These are phyloP conservation scores for Loriculus beryllinus DNA, from an alignment of 2,797 vertebrate species.

Conservation along the genomic window DNA sequence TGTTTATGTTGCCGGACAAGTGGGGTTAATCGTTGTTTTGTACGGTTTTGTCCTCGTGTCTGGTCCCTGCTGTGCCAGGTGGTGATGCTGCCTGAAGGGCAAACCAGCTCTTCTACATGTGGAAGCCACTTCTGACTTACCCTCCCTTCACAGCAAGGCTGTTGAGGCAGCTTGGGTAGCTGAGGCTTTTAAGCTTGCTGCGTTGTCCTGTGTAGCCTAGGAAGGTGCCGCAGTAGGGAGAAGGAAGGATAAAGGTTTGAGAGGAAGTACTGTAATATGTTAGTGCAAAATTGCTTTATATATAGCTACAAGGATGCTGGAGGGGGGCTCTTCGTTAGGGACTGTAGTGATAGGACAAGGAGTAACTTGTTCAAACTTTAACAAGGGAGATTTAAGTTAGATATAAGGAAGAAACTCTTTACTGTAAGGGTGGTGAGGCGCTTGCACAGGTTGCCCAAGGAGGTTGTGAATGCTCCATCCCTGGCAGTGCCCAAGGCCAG, in stretches of 20 bases:
- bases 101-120: rapidly evolving
- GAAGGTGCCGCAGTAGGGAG: background rate
- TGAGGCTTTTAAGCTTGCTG: rapidly evolving
- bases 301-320: background rate
- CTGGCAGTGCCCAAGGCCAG: background rate
- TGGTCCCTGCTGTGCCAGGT: rapidly evolving
- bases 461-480: background rate
- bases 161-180: background rate
- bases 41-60: rapidly evolving
- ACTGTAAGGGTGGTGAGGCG: background rate
- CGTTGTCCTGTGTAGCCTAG: rapidly evolving
- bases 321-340: background rate
- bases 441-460: background rate
- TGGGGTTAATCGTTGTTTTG: rapidly evolving
- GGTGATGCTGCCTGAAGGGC: background rate
- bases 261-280: rapidly evolving
- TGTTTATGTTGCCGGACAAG: rapidly evolving
- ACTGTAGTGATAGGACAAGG: background rate
- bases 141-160: rapidly evolving
- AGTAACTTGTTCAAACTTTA: background rate
- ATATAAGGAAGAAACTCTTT: background rate
- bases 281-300: background rate
- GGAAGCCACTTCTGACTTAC: rapidly evolving
- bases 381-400: background rate
- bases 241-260: rapidly evolving